Conservation (phyloP, 2,113 vertebrate species). For the Coryphaenoides rupestris region DNA sequence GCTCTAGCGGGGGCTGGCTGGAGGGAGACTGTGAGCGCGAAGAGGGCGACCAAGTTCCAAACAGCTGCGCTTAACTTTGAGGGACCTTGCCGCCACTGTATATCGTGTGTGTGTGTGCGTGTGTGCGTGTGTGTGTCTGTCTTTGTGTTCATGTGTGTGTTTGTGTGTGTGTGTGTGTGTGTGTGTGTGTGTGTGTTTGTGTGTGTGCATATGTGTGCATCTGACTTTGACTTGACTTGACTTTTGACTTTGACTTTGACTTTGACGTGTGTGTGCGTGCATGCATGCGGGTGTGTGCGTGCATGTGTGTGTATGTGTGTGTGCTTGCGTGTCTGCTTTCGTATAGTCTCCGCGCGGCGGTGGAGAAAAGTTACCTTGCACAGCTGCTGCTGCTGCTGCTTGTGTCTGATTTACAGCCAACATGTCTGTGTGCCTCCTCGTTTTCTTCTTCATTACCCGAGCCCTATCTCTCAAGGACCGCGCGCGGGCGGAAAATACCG, state of each 20-base stretch:
- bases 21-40: background rate
- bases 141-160: no score
- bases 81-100: background rate
- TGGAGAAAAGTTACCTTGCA: background rate
- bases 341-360: no score
- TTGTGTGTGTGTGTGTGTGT: background rate
- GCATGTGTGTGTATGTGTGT: background rate
- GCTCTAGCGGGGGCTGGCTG: no score
- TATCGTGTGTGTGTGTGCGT: background rate
- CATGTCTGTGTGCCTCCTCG: constrained; percentile 57
- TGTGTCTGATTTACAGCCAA: constrained; percentile 58
- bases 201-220: no score
- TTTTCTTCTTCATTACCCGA: constrained; percentile 70
- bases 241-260: no score
- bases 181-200: no score
- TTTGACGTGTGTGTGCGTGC: no score
- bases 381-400: background rate
- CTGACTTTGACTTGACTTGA: no score
- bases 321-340: no score
- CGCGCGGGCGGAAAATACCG: constrained; percentile 64
- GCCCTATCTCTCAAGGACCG: constrained; percentile 66
- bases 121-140: no score
- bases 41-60: background rate
- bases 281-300: no score
- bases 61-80: no score